Conservation (phyloP, 2,797 vertebrate genomes). For the Takifugu rubripes region DNA sequence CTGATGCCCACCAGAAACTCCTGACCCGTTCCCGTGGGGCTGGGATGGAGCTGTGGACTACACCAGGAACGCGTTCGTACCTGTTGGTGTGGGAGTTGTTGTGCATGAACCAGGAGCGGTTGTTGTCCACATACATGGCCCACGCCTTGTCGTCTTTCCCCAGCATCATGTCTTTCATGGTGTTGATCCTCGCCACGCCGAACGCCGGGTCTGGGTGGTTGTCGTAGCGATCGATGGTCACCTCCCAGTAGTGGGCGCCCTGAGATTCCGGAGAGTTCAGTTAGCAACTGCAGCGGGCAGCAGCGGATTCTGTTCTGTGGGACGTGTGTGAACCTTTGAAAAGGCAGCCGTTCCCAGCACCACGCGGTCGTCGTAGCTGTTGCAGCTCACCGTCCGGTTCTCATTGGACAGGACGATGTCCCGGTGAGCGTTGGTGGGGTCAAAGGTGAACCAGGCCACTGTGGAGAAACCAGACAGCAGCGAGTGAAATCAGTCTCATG, state of each 20-base stretch:
- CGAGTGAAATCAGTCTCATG: no score
- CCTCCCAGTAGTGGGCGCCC: conserved; percentile 95
- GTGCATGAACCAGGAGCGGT: conserved; percentile 99
- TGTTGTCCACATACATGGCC: conserved; percentile 98
- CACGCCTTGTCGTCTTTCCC: conserved; percentile 96
- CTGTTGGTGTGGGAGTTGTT: conserved; percentile 99
- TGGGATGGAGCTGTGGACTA: no score
- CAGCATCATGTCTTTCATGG: conserved; percentile 93
- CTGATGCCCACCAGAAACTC: no score
- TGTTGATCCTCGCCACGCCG: conserved; percentile 91
- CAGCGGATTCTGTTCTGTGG: no score
- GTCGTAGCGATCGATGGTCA: conserved; percentile 92
- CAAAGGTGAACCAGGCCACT: conserved; percentile 99
- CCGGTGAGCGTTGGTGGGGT: conserved; percentile 89
- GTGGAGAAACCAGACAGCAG: conserved; percentile 2
- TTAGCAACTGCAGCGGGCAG: background rate
- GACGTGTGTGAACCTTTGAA: conserved; percentile 76
- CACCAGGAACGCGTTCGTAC: conserved; percentile 60
- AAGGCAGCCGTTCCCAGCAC: conserved; percentile 94
- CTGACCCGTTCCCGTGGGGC: no score
- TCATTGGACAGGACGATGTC: conserved; percentile 94
- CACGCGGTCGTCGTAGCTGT: conserved; percentile 95
- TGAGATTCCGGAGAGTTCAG: conserved; percentile 10
- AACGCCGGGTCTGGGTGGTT: conserved; percentile 97
- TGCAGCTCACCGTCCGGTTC: conserved; percentile 92